Base-by-base conservation (phyloP, 2,113 vertebrate genomes). In the Grallaria varia region DNA sequence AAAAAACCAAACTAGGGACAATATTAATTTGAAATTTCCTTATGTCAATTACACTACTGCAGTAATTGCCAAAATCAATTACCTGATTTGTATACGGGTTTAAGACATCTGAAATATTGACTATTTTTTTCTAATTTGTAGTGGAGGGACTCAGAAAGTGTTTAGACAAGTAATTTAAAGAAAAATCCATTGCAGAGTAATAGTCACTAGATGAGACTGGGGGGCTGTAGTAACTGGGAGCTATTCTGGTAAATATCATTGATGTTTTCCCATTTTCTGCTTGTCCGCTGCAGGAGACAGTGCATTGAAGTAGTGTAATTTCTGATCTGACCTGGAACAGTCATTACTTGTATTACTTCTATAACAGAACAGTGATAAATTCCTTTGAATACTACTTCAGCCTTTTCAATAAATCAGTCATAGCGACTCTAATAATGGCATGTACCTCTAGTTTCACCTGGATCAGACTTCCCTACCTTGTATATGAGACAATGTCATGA, bases 41-140 rank as follows among this genome's bases (percentile, higher is more conserved):
- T 63, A 7, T 60, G 58, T 39, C 53, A 82, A 20, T 88, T 92
- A 55, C 4, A 60, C 6, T 4, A n/a, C 62, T 56, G 44, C 37
- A 72, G 22, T 88, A 79, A 73, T 72, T 84, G 33, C 56, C 87
- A 30, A 78, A 74, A 71, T 89, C 64, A 91, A 14, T 87, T 78
- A 67, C 22, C 17, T 82, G 56, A n/a, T 87, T 82, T 82, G 13
- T 72, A 23, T 62, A 60, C 30, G 33, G 31, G 8, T 44, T 60
- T 78, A 81, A 87, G 31, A 27, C 20, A 40, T 78, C 6, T 30
- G 31, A 95, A 79, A 68, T 87, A 89, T 53, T 82, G 89, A 33
- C 40, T 72, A 5, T 20, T 66, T 81, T 87, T 84, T 77, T 50
- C 14, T 62, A 20, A 62, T 87, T 76, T 69, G 42, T 77, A 35